Evolutionary conservation across 2,113 vertebrate species (phyloP), one percentile per base, ranked within the genome.

Genomic region (Spheniscus mendiculus): DNA sequence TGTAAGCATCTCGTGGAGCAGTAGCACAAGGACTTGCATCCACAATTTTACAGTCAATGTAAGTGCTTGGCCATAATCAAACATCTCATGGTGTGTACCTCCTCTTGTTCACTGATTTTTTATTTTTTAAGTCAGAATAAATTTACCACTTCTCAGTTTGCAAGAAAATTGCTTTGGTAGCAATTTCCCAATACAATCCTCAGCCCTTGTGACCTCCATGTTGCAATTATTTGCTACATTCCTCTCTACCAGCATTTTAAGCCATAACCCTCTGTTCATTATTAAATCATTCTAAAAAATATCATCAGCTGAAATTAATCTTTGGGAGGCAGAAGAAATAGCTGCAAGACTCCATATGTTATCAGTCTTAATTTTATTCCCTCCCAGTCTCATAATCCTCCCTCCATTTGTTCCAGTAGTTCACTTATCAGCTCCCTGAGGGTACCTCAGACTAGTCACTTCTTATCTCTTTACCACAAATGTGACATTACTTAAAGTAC

Each of bases 251-350:
- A 95, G 30, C 44, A 81, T 59, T 96, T 93, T 87, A 96, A 94
- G 30, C 83, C 79, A 38, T 52, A 92, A 67, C 42, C 9, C 44
- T 90, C 80, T 85, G 44, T 63, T 93, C 59, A 76, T 93, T 92
- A 96, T 81, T 78, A 83, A 90, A 94, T 87, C 32, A 80, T 79
- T 71, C 50, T 18, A n/a, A 91, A 91, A 92, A 84, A 74, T 52
- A 92, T 23, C 38, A 73, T 72, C 63, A 90, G 53, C 3, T 7
- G 78, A 91, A 92, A 89, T 81, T 91, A 92, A 92, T 87, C 77
- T 94, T 88, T 81, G 34, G 27, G 44, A 88, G 78, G 49, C 61
- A 85, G 76, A n/a, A 96, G 71, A 90, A 93, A 89, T 90, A 81
- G 49, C 58, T 72, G 72, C 71, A 61, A 87, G 76, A 38, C n/a